Evolutionary conservation across 2,797 vertebrate genomes (phyloP).

Genomic region (Poecilia velifera): DNA sequence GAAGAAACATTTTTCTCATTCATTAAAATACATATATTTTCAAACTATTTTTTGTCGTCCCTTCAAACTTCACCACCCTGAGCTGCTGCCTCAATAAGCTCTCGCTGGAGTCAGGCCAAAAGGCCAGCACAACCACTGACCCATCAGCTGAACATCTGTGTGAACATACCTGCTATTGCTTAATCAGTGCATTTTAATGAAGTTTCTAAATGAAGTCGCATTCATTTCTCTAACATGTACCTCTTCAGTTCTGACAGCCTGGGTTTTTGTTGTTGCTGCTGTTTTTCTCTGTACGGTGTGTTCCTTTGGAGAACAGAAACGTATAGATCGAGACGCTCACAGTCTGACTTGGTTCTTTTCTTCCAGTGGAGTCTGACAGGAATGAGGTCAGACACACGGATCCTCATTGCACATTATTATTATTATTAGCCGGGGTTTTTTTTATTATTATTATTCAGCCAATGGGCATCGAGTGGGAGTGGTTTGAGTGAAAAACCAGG

Average conservation of each 20-base stretch:
- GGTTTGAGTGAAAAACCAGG: slow-evolving; percentile 80
- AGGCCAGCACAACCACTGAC: not conserved
- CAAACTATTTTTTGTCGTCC: not conserved
- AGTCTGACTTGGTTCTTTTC: slow-evolving; percentile 80
- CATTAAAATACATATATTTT: not conserved
- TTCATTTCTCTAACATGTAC: not conserved
- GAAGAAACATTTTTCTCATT: not conserved
- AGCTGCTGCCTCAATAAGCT: not conserved
- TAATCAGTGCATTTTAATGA: not conserved
- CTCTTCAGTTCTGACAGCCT: not conserved
- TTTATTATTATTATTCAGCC: slow-evolving; percentile 88
- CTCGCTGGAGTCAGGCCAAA: not conserved
- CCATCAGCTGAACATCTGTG: not conserved
- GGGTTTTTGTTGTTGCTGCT: not conserved
- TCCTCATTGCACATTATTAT: slow-evolving; percentile 97
- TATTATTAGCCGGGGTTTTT: slow-evolving; percentile 88
- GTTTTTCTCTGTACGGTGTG: slow-evolving; percentile 26
- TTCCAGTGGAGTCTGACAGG: slow-evolving; percentile 85
- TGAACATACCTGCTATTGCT: not conserved
- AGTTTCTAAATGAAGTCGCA: not conserved
- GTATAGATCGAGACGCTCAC: slow-evolving; percentile 4
- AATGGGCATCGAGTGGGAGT: slow-evolving; percentile 84
- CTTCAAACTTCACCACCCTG: not conserved
- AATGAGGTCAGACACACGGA: slow-evolving; percentile 99
- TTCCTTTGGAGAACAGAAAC: slow-evolving; percentile 78